A percentile compares a stretch with the other conserved stretches of the same genome.
Conservation (phyloP, 2,888 invertebrate species). For the Tipula confusa region DNA sequence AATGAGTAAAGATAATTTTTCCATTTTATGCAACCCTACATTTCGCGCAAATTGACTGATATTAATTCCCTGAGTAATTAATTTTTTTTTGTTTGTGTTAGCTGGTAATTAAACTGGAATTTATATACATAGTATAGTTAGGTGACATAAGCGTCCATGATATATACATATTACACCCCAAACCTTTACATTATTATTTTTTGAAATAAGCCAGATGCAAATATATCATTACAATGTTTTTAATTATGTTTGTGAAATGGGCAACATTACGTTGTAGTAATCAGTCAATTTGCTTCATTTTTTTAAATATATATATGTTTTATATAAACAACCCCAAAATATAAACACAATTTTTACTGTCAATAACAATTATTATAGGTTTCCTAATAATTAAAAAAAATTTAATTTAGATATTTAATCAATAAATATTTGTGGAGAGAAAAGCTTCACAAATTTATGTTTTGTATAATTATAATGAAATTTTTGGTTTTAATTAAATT, state of each 20-base stretch:
- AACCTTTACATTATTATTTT: not conserved
- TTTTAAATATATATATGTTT: no score
- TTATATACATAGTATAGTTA: not conserved
- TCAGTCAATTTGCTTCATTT: not conserved
- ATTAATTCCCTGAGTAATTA: not conserved
- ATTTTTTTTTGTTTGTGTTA: not conserved
- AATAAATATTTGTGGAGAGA: no score
- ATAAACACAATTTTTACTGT: not conserved
- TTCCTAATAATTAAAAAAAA: slow-evolving; percentile 4
- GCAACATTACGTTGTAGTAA: slow-evolving; percentile 3
- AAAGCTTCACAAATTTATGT: not conserved
- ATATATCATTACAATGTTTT: slow-evolving; percentile 12
- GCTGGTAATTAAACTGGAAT: not conserved
- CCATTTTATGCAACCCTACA: not conserved
- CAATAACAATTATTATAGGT: not conserved
- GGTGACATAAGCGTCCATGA: not conserved
- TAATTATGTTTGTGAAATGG: not conserved
- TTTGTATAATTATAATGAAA: not conserved
- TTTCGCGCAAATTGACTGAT: not conserved
- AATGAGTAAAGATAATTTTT: not conserved
- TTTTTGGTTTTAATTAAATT: not conserved
- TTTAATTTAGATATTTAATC: not conserved
- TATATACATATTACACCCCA: not conserved
- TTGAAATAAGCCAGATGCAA: not conserved
- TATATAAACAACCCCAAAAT: not conserved